Percentiles rank a stretch among this genome's conserved stretches.
Evolutionary conservation across 1,140 invertebrate species (phyloP).

Genomic region (Hylaeus anthracinus): DNA sequence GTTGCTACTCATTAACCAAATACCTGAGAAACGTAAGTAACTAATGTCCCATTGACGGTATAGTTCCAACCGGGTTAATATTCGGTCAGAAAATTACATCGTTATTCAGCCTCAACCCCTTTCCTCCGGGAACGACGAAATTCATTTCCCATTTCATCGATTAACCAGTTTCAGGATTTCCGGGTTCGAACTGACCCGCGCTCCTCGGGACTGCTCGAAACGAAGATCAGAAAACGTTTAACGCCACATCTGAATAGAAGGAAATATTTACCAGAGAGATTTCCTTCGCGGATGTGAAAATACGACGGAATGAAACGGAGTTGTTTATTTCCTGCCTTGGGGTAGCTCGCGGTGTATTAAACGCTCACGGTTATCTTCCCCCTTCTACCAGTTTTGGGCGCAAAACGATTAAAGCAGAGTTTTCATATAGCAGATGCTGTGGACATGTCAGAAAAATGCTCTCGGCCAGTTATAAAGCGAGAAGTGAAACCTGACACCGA

Average conservation of each 20-base stretch:
- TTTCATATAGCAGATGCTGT: constrained; percentile 19
- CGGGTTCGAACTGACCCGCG: too few species aligned
- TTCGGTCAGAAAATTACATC: background rate
- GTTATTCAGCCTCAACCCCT: background rate
- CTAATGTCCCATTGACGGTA: background rate
- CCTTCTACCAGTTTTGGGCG: background rate
- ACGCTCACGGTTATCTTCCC: constrained; percentile 34
- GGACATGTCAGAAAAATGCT: constrained; percentile 20
- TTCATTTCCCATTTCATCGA: constrained; percentile 3
- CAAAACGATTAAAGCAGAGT: constrained; percentile 18
- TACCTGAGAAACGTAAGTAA: background rate
- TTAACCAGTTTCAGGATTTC: background rate
- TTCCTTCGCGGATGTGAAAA: constrained; percentile 15
- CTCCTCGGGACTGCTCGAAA: background rate
- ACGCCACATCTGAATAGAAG: background rate
- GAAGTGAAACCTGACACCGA: background rate
- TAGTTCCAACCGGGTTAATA: background rate
- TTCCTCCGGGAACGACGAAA: background rate
- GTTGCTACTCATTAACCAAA: too few species aligned
- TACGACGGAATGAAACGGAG: constrained; percentile 25
- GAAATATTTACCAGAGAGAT: constrained; percentile 9
- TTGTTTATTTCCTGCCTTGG: constrained; percentile 42
- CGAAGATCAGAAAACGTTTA: background rate
- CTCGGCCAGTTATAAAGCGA: background rate
- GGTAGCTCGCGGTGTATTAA: constrained; percentile 39